Evolutionary conservation across 1,140 invertebrate genomes (phyloP), one percentile per base, ranked within the genome.

Genomic region (Atta cephalotes): DNA sequence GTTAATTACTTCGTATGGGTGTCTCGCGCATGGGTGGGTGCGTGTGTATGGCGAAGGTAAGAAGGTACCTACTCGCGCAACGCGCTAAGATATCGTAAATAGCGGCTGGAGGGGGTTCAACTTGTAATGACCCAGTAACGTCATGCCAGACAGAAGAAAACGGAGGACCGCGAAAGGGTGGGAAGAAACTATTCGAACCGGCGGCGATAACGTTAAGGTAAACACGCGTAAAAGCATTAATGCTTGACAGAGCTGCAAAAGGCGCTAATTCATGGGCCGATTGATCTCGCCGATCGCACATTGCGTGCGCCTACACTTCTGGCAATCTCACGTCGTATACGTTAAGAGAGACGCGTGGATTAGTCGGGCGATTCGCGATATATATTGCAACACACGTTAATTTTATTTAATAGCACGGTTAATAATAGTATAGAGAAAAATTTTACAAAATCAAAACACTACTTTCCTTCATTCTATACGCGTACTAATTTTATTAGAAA

Each of bases 171-270:
- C 51, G 62, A 9, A 12, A 28, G n/a, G 39, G 45, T 49, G 14
- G 51, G 51, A 45, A 77, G 85, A 87, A 90, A 88, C 80, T 81
- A 84, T 80, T 90, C 79, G 60, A 87, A 90, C 72, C n/a, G 28
- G n/a, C 60, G 60, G 35, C 85, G 91, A 91, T 92, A 91, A 91
- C 85, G 89, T 86, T 91, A 92, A 92, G 90, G 91, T 89, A 92
- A 92, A 92, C 90, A 90, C 87, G 82, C 89, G 91, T 92, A 89
- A 90, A 90, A 92, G 87, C 79, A 90, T 90, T 92, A 91, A 74
- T 53, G 56, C 74, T 77, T n/a, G 79, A 70, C 72, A 25, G 39
- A 53, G 51, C 45, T 16, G 60, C 63, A 79, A 70, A 45, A 71
- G 56, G 56, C 71, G 74, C 51, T 87, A 78, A 85, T 84, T 81